A percentile compares a stretch with the other conserved stretches of the same genome.
Conservation (phyloP, 2,888 invertebrate genomes). For the Synanthedon tipuliformis region DNA sequence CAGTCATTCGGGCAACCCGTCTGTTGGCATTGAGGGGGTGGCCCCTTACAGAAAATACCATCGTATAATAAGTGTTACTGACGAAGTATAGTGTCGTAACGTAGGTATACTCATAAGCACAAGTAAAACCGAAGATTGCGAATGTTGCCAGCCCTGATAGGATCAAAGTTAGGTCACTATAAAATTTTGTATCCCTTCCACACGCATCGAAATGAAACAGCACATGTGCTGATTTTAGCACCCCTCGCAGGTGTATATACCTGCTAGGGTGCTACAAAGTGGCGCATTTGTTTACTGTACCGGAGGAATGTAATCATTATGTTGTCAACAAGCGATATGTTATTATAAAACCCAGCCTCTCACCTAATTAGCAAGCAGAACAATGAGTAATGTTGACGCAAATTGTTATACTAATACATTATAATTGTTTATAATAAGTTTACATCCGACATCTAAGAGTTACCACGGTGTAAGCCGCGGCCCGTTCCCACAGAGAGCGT, state of each 20-base stretch:
- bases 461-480: constrained; percentile 13
- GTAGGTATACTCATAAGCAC: not conserved
- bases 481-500: constrained; percentile 56
- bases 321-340: not conserved
- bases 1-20: no score
- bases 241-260: no score
- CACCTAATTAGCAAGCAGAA: not conserved
- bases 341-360: not conserved
- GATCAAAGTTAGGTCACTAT: no score
- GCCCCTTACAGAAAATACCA: no score
- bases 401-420: not conserved
- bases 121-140: no score
- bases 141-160: no score
- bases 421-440: constrained; percentile 28
- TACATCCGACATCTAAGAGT: constrained; percentile 18
- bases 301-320: not conserved
- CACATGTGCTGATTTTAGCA: no score
- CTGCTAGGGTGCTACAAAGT: no score
- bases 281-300: no score
- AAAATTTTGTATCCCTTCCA: no score
- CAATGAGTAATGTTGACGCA: not conserved
- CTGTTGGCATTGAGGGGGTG: no score
- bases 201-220: no score
- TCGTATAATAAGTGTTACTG: not conserved
- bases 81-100: not conserved